A percentile compares a stretch with the other conserved stretches of the same genome.
phyloP scores from a whole-genome alignment of 2,113 vertebrate species.

The Struthidea cinerea region DNA sequence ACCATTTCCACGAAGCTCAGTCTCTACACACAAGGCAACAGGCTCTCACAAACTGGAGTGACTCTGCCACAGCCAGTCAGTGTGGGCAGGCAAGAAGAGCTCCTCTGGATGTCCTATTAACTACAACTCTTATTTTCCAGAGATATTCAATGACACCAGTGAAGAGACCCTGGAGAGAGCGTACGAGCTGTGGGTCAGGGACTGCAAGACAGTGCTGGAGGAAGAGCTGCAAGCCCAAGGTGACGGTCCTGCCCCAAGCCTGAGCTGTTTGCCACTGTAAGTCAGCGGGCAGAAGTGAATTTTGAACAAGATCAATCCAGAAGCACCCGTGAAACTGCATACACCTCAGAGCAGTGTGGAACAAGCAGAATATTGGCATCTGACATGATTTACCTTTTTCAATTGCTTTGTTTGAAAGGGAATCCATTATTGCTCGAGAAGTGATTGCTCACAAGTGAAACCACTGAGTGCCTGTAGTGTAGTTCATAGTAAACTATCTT shows the following conservation, averaged over 20 bases:
- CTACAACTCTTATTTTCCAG: slow-evolving; percentile 47
- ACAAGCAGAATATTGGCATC: neutral
- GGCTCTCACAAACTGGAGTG: neutral
- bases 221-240: neutral
- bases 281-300: neutral
- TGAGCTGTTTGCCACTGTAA: neutral
- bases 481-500: neutral
- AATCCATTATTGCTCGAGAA: neutral
- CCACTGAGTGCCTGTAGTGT: neutral
- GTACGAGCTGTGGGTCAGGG: slow-evolving; percentile 69
- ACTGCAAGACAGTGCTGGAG: slow-evolving; percentile 31
- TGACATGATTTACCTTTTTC: neutral
- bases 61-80: neutral
- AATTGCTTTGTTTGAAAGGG: neutral
- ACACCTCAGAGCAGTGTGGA: neutral
- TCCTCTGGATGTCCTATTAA: neutral
- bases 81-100: neutral
- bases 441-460: neutral
- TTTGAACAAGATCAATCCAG: slow-evolving; percentile 10
- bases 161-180: slow-evolving; percentile 70
- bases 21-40: neutral
- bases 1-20: neutral
- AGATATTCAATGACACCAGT: slow-evolving; percentile 77
- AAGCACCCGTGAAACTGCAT: neutral
- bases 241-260: neutral